Evolutionary conservation across 2,797 vertebrate genomes (phyloP), one percentile per base, ranked within the genome.

Genomic region (Sparidentex hasta): DNA sequence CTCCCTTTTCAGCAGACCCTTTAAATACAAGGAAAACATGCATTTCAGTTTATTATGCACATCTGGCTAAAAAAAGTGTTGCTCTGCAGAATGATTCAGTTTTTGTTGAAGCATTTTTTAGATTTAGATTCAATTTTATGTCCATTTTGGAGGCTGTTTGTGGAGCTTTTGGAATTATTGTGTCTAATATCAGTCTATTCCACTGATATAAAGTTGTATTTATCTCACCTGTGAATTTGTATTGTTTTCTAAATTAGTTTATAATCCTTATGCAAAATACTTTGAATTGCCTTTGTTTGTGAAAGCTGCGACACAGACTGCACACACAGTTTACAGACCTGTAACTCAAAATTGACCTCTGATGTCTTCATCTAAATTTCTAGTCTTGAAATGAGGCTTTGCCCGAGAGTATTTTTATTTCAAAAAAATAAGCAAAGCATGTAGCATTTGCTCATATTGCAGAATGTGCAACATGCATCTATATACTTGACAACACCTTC

Each of bases 401-500:
- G n/a, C 25, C 38, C 75, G 14, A 23, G 25, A 56, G 17, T n/a
- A 57, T 48, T n/a, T n/a, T n/a, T 80, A 65, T 69, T 76, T 66
- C 41, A 33, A 77, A 23, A 27, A 69, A 54, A 47, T 3, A 17
- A 11, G 17, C 46, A 55, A 55, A 47, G 33, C 18, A 7, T n/a
- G 21, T 11, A 27, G 13, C 14, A 41, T 71, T 57, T 75, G 29
- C 54, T 65, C 21, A 23, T 56, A 13, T 65, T 76, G 20, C 25
- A 20, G 58, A 59, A 59, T 54, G 48, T 72, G 16, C 69, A 58
- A 74, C 61, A 73, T 70, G 14, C 23, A 64, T 76, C 25, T 67
- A 18, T 63, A 65, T 33, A 33, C 63, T 55, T 84, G 54, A 81
- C 63, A 73, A 29, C 67, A 71, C 12, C 54, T 41, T 65, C 27